Conservation (phyloP, 2,113 vertebrate species). For the Petromus typicus region DNA sequence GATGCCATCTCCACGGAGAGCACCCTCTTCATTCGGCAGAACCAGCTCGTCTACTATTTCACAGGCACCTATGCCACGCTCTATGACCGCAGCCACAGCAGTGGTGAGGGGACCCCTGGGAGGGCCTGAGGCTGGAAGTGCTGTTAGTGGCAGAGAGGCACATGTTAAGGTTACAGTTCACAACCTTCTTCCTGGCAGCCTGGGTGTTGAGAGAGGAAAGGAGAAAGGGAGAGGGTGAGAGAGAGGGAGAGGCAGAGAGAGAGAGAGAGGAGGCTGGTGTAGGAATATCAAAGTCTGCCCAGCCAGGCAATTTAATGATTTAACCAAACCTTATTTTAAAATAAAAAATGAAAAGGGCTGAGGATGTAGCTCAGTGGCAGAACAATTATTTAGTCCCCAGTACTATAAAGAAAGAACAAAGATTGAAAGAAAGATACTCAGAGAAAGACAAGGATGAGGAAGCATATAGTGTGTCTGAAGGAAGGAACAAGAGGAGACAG, state of each 20-base stretch:
- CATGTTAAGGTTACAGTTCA: background rate
- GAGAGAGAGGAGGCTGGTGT: background rate
- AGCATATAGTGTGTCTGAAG: background rate
- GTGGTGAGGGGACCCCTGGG: constrained; percentile 51
- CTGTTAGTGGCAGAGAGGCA: background rate
- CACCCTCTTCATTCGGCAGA: constrained; percentile 85
- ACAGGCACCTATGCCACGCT: constrained; percentile 79
- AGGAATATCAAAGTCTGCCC: background rate
- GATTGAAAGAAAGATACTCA: background rate
- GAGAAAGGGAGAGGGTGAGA: background rate
- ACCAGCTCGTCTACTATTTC: constrained; percentile 85
- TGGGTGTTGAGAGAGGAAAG: background rate
- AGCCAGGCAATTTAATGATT: background rate
- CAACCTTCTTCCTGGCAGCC: background rate
- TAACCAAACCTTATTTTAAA: background rate
- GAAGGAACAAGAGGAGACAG: background rate
- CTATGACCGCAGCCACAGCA: background rate
- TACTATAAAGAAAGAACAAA: background rate
- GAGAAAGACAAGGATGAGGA: background rate
- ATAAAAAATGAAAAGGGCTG: background rate
- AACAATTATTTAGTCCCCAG: no score
- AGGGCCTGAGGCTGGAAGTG: background rate
- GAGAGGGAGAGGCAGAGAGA: background rate
- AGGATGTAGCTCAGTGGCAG: no score
- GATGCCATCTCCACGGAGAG: constrained; percentile 82